These are phyloP conservation scores for Ligdia adustata DNA, from an alignment of 2,888 invertebrate genomes.

Conservation along the genomic window DNA sequence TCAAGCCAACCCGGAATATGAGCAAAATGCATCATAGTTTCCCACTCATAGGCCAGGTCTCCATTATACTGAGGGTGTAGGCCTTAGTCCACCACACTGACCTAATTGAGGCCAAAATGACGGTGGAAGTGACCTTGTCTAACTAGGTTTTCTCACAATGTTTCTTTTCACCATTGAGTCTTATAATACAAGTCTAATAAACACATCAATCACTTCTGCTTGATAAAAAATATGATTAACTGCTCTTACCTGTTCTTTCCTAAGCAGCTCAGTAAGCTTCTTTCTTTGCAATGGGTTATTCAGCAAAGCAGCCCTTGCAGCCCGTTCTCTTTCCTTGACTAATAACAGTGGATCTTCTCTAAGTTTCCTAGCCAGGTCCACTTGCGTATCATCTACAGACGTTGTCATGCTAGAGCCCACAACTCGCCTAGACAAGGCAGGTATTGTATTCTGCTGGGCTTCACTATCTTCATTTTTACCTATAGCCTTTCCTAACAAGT, in stretches of 20 bases:
- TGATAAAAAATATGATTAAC: too few species aligned
- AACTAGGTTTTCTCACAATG: too few species aligned
- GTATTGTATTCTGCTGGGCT: constrained; percentile 90
- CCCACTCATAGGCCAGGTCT: too few species aligned
- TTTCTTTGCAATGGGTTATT: constrained; percentile 97
- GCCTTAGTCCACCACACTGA: too few species aligned
- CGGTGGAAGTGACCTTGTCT: too few species aligned
- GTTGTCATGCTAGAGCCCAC: constrained; percentile 72
- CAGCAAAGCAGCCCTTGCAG: constrained; percentile 91
- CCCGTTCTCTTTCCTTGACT: constrained; percentile 95
- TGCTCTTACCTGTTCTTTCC: constrained; percentile 79
- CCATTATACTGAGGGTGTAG: too few species aligned
- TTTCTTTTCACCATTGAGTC: too few species aligned
- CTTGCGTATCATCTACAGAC: constrained; percentile 86
- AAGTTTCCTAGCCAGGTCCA: constrained; percentile 94
- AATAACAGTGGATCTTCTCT: constrained; percentile 96
- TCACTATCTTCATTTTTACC: constrained; percentile 90
- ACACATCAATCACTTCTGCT: too few species aligned
- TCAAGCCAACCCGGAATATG: too few species aligned
- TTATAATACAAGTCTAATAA: too few species aligned
- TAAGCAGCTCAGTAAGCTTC: constrained; percentile 91
- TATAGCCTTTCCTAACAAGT: constrained; percentile 91
- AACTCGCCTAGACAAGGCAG: constrained; percentile 81
- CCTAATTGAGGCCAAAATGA: too few species aligned
- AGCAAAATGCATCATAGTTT: too few species aligned